phyloP scores from a whole-genome alignment of 2,888 invertebrate genomes.

The Phyllotreta cruciferae region DNA sequence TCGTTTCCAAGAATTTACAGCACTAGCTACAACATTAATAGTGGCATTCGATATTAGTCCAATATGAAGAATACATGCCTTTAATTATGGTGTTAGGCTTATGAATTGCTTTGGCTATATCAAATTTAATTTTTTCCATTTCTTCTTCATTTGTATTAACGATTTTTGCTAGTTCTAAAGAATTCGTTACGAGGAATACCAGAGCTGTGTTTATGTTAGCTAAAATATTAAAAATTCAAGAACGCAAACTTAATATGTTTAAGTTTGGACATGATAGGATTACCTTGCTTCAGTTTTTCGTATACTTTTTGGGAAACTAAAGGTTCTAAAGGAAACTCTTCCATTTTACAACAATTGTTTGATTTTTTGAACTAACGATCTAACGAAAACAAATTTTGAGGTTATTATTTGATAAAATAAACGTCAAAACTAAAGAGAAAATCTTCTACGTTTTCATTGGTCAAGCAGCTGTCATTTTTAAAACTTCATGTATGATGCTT shows the following conservation, averaged over 20 bases:
- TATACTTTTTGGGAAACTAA: neutral
- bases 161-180: constrained; percentile 11
- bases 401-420: no score
- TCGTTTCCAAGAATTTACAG: constrained; percentile 46
- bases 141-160: constrained; percentile 13
- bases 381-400: neutral
- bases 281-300: constrained; percentile 14
- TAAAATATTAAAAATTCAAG: constrained; percentile 9
- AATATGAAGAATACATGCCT: constrained; percentile 2
- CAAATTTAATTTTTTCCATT: constrained; percentile 24
- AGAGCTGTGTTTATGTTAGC: constrained; percentile 10
- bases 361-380: constrained; percentile 2
- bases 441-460: no score
- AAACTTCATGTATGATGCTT: no score
- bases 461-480: no score
- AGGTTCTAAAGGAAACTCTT: neutral
- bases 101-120: constrained; percentile 16
- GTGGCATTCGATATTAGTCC: no score
- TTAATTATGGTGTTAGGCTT: constrained; percentile 25
- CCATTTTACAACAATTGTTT: neutral
- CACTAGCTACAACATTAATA: constrained; percentile 39
- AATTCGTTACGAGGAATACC: constrained; percentile 19
- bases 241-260: neutral
- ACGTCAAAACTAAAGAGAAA: no score
- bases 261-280: neutral